Evolutionary conservation across 2,113 vertebrate genomes (phyloP).

Genomic region (Numenius arquata): DNA sequence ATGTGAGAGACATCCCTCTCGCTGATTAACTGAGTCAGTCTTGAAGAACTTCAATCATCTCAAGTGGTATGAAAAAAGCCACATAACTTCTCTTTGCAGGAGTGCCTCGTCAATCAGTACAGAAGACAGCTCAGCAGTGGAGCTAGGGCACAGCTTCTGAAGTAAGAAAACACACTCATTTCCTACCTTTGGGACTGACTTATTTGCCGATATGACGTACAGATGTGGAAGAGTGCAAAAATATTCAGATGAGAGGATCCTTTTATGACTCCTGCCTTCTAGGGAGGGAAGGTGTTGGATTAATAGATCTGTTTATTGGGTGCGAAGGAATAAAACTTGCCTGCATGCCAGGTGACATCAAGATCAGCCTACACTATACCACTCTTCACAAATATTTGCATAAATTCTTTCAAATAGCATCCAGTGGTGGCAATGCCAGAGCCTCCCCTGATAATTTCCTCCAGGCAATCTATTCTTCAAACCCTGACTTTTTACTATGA

Average conservation of each 20-base stretch:
- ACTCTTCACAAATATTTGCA: not conserved
- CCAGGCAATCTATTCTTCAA: not conserved
- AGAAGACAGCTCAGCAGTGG: not conserved
- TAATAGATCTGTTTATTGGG: not conserved
- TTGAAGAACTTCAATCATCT: not conserved
- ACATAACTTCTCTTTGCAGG: not conserved
- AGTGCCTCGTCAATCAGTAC: not conserved
- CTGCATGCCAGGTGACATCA: not conserved
- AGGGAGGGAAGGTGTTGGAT: not conserved
- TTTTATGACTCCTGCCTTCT: not conserved
- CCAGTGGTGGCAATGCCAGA: not conserved
- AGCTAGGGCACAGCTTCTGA: not conserved
- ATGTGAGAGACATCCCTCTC: not conserved
- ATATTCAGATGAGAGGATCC: not conserved
- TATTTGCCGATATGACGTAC: not conserved
- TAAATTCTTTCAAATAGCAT: not conserved
- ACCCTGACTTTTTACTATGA: not conserved
- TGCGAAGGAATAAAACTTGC: not conserved
- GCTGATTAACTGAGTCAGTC: not conserved
- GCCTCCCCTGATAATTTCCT: not conserved
- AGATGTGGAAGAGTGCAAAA: not conserved
- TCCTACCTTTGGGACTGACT: not conserved
- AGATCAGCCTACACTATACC: not conserved
- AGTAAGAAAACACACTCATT: not conserved
- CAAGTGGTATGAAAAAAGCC: not conserved